Evolutionary conservation across 1,140 invertebrate genomes (phyloP).

Genomic region (Drosophila navojoa): DNA sequence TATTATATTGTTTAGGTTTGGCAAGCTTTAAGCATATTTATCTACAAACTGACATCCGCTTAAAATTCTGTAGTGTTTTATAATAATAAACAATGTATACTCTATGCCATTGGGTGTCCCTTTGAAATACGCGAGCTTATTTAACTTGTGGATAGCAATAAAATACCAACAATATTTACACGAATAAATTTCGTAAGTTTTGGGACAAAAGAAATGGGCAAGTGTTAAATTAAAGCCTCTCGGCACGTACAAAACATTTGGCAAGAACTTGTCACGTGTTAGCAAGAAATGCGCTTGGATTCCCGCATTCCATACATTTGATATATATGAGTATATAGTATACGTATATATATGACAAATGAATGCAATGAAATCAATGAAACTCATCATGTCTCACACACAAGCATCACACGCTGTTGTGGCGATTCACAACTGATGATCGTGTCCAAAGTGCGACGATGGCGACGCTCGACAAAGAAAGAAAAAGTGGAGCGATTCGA

Average conservation of each 20-base stretch:
- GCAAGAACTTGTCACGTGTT: slow-evolving; percentile 37
- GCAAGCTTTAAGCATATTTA: background rate
- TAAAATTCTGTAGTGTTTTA: no score
- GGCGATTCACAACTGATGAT: slow-evolving; percentile 58
- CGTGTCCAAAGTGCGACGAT: slow-evolving; percentile 62
- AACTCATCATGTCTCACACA: background rate
- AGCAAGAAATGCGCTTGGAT: slow-evolving; percentile 1
- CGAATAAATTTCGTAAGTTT: background rate
- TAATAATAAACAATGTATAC: no score
- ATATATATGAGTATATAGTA: background rate
- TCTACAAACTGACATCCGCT: no score
- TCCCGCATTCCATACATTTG: slow-evolving; percentile 19
- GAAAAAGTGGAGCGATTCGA: slow-evolving; percentile 68
- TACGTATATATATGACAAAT: background rate
- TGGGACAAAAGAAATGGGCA: slow-evolving; percentile 16
- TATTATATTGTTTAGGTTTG: background rate
- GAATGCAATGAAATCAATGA: background rate
- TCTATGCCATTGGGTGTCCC: no score
- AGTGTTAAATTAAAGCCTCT: slow-evolving; percentile 32
- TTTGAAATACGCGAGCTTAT: no score
- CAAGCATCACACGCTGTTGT: slow-evolving; percentile 21
- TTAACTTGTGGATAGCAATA: background rate
- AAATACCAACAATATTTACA: background rate
- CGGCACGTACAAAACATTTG: slow-evolving; percentile 44
- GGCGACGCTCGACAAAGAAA: slow-evolving; percentile 32